Conservation (phyloP, 2,113 vertebrate species). For the Miniopterus natalensis region DNA sequence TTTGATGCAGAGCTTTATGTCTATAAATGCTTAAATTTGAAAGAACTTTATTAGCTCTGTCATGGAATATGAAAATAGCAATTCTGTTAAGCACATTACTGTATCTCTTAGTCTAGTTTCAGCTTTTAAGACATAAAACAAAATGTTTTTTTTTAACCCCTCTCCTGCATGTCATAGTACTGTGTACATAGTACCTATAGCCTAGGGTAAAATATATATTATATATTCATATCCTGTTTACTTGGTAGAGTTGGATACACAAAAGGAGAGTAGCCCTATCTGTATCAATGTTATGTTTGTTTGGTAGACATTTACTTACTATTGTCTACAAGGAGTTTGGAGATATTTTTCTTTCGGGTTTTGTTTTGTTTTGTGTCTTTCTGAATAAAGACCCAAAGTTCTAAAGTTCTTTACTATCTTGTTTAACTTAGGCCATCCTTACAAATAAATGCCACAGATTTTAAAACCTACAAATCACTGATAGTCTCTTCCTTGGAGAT, state of each 20-base stretch:
- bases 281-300: background rate
- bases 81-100: background rate
- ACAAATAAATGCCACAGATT: conserved; percentile 17
- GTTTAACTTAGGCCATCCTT: background rate
- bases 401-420: background rate
- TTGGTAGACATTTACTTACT: background rate
- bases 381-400: background rate
- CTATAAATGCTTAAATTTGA: conserved; percentile 23
- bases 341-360: background rate
- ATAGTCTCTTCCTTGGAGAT: background rate
- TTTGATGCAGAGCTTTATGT: conserved; percentile 30
- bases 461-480: conserved; percentile 13
- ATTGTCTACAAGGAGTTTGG: background rate
- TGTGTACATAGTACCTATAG: background rate
- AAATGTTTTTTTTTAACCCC: background rate
- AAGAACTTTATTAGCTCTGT: background rate
- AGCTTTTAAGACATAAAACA: background rate
- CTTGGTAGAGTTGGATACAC: background rate
- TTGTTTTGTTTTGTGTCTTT: background rate
- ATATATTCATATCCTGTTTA: background rate
- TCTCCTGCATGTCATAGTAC: background rate
- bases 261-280: background rate
- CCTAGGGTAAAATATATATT: background rate
- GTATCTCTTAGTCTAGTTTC: background rate
- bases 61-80: background rate